Percentiles rank a stretch among this genome's conserved stretches.
These are phyloP conservation scores for Parotocinclus haroldoi DNA, from an alignment of 2,797 vertebrate species.

Conservation along the genomic window DNA sequence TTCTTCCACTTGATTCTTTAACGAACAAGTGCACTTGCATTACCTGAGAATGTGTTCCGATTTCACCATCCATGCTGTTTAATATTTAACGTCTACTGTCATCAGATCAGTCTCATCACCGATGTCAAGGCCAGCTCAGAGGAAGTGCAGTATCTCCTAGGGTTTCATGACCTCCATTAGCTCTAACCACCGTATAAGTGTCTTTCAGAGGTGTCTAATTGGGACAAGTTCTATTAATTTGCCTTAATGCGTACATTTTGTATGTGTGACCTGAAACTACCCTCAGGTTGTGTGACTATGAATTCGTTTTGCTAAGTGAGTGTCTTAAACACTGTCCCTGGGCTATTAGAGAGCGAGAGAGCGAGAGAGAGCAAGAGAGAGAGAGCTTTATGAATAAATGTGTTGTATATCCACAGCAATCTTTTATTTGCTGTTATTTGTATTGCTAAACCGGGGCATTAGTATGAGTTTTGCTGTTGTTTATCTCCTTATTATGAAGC, in stretches of 20 bases:
- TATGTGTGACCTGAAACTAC: slow-evolving; percentile 11
- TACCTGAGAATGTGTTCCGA: slow-evolving; percentile 56
- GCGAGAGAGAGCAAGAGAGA: neutral
- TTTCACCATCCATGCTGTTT: slow-evolving; percentile 66
- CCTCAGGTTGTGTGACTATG: slow-evolving; percentile 6
- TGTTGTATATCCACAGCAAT: neutral
- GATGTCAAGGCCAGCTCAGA: slow-evolving; percentile 59
- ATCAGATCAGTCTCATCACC: slow-evolving; percentile 70
- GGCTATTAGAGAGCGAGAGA: neutral
- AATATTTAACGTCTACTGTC: slow-evolving; percentile 72
- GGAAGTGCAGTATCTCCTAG: slow-evolving; percentile 39
- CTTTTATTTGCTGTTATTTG: neutral
- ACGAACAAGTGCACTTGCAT: neutral
- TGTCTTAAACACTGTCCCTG: no score
- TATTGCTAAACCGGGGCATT: neutral
- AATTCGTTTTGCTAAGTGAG: no score
- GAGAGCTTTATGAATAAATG: slow-evolving; percentile 1
- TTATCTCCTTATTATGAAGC: neutral
- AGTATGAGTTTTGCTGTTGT: neutral
- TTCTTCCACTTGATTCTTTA: no score
- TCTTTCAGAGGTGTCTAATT: slow-evolving; percentile 18
- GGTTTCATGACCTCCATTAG: slow-evolving; percentile 30
- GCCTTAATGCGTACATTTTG: neutral
- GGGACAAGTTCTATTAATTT: slow-evolving; percentile 26
- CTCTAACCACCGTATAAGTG: slow-evolving; percentile 13